Evolutionary conservation across 2,888 invertebrate species (phyloP).

Genomic region (Didymodactylos carnosus): DNA sequence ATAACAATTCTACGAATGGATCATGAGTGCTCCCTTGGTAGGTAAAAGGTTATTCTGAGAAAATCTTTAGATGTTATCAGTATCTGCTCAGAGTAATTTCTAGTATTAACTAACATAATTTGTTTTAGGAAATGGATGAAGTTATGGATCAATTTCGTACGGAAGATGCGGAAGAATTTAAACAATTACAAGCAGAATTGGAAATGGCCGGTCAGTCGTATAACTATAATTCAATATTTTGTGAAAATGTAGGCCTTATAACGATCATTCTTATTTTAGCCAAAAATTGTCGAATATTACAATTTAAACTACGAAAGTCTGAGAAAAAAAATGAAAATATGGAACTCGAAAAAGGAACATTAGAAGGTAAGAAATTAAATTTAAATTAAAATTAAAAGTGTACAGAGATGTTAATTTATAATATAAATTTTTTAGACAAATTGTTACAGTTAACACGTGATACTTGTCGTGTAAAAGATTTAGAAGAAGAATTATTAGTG

Average conservation of each 20-base stretch:
- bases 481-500: slow-evolving; percentile 64
- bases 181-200: slow-evolving; percentile 17
- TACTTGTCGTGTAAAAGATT: slow-evolving; percentile 43
- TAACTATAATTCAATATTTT: neutral
- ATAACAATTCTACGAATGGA: too few relatives aligned
- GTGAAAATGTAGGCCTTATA: neutral
- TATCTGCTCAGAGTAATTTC: too few relatives aligned
- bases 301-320: slow-evolving; percentile 85
- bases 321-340: slow-evolving; percentile 56
- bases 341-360: slow-evolving; percentile 35
- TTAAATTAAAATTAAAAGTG: neutral
- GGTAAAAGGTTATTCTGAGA: too few relatives aligned
- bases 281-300: slow-evolving; percentile 89
- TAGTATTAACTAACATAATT: too few relatives aligned
- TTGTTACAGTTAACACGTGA: slow-evolving; percentile 3
- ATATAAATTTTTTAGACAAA: slow-evolving; percentile 20
- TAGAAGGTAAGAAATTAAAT: slow-evolving; percentile 43
- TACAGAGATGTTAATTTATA: too few relatives aligned
- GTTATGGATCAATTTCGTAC: slow-evolving; percentile 76
- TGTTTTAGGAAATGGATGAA: slow-evolving; percentile 65
- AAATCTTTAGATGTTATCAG: too few relatives aligned
- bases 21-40: too few relatives aligned
- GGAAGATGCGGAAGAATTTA: slow-evolving; percentile 84
- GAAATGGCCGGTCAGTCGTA: slow-evolving; percentile 14
- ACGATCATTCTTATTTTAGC: slow-evolving; percentile 37